Evolutionary conservation across 2,113 vertebrate species (phyloP).

Genomic region (Malaclemys terrapin): DNA sequence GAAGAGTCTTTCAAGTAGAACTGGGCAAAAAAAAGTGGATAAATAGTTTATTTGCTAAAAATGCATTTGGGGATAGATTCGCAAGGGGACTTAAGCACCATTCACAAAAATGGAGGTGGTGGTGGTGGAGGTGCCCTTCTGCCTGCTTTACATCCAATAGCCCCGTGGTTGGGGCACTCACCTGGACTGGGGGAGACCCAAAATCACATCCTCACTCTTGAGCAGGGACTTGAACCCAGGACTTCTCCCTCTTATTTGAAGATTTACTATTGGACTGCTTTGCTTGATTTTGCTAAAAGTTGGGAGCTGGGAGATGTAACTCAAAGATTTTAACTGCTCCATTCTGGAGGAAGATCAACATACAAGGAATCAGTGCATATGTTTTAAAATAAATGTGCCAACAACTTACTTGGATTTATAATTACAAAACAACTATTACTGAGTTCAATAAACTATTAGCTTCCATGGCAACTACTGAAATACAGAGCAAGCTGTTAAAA

Average conservation of each 20-base stretch:
- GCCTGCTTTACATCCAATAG: too few relatives aligned
- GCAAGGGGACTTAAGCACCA: too few relatives aligned
- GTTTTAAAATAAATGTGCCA: constrained; percentile 50
- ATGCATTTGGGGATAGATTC: too few relatives aligned
- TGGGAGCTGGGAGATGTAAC: constrained; percentile 45
- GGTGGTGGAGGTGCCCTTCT: too few relatives aligned
- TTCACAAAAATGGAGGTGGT: too few relatives aligned
- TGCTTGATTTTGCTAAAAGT: constrained; percentile 15
- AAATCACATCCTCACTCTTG: background rate
- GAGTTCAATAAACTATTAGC: constrained; percentile 68
- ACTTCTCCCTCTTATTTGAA: background rate
- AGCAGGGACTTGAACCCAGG: background rate
- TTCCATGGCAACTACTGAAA: constrained; percentile 66
- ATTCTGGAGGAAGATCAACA: constrained; percentile 41
- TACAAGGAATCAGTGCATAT: constrained; percentile 48
- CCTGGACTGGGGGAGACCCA: background rate
- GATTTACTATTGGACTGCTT: background rate
- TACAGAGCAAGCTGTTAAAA: constrained; percentile 47
- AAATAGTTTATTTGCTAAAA: background rate
- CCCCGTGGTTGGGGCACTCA: background rate
- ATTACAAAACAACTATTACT: constrained; percentile 70
- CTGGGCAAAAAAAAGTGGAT: background rate
- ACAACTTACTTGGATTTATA: constrained; percentile 61
- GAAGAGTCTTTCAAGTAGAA: background rate
- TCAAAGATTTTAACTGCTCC: constrained; percentile 45